phyloP scores from a whole-genome alignment of 1,140 invertebrate genomes.

The Hirudo medicinalis region DNA sequence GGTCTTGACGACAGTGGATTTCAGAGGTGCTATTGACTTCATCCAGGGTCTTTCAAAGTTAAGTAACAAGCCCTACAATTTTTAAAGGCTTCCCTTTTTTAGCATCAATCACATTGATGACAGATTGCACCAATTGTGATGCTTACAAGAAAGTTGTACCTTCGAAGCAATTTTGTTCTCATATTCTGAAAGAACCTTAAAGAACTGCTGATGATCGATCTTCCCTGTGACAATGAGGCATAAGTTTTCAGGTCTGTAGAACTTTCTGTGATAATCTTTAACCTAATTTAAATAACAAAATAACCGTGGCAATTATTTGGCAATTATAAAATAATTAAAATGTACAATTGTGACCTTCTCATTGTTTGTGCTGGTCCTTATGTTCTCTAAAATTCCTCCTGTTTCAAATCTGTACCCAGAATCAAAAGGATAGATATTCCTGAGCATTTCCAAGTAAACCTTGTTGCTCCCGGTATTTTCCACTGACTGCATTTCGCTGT shows the following conservation, averaged over 20 bases:
- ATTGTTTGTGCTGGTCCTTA: constrained; percentile 64
- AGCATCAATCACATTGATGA: background rate
- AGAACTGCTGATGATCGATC: constrained; percentile 61
- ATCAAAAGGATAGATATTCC: constrained; percentile 60
- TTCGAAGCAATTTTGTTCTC: constrained; percentile 66
- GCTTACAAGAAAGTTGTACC: constrained; percentile 38
- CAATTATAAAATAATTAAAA: background rate
- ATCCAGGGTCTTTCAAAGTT: constrained; percentile 62
- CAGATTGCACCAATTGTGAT: background rate
- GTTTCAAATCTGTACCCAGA: constrained; percentile 72
- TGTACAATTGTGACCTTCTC: constrained; percentile 50
- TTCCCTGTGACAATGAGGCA: constrained; percentile 68
- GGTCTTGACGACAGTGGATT: constrained; percentile 42
- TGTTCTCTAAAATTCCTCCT: constrained; percentile 68
- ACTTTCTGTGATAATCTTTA: constrained; percentile 63
- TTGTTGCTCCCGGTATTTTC: constrained; percentile 65
- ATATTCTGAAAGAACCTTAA: constrained; percentile 55
- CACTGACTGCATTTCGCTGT: constrained; percentile 77
- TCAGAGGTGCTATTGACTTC: constrained; percentile 50
- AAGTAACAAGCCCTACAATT: constrained; percentile 45
- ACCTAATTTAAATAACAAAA: constrained; percentile 44
- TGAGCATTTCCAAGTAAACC: constrained; percentile 49
- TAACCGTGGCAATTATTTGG: too few relatives aligned
- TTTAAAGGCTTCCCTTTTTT: background rate
- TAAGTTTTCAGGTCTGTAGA: constrained; percentile 79